A percentile compares a stretch with the other conserved stretches of the same genome.
Evolutionary conservation across 2,113 vertebrate species (phyloP).

Genomic region (Anguilla rostrata): DNA sequence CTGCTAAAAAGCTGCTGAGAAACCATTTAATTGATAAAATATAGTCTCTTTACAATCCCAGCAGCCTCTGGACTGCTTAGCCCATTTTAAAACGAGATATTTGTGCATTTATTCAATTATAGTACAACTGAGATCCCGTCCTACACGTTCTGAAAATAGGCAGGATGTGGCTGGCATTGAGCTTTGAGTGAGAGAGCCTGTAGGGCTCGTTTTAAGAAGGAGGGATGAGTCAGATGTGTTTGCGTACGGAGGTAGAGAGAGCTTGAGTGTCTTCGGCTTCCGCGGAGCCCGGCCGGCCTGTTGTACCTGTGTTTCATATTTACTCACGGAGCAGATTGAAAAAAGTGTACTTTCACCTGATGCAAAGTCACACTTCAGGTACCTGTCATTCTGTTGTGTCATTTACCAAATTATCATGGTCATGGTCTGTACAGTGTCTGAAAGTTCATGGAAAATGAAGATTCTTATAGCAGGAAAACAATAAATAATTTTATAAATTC

Average conservation of each 20-base stretch:
- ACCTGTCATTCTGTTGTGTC: not conserved
- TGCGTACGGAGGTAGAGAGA: not conserved
- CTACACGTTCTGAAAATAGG: not conserved
- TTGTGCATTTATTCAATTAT: not conserved
- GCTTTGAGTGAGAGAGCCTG: not conserved
- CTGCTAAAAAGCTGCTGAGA: not conserved
- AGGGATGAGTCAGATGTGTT: not conserved
- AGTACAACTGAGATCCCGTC: constrained; percentile 1
- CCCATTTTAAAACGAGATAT: not conserved
- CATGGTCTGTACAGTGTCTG: not conserved
- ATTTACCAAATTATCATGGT: not conserved
- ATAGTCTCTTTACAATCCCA: not conserved
- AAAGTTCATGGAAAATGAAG: not conserved
- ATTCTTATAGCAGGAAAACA: no score
- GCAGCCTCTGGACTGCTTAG: not conserved
- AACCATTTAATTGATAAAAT: not conserved
- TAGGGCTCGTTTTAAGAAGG: not conserved
- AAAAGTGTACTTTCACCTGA: not conserved
- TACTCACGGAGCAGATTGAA: not conserved
- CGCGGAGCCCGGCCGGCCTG: not conserved
- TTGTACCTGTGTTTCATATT: not conserved
- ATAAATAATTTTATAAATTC: not conserved
- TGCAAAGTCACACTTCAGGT: not conserved
- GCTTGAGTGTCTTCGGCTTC: not conserved
- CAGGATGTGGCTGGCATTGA: not conserved